Evolutionary conservation across 2,797 vertebrate species (phyloP).

Genomic region (Octomys mimax): DNA sequence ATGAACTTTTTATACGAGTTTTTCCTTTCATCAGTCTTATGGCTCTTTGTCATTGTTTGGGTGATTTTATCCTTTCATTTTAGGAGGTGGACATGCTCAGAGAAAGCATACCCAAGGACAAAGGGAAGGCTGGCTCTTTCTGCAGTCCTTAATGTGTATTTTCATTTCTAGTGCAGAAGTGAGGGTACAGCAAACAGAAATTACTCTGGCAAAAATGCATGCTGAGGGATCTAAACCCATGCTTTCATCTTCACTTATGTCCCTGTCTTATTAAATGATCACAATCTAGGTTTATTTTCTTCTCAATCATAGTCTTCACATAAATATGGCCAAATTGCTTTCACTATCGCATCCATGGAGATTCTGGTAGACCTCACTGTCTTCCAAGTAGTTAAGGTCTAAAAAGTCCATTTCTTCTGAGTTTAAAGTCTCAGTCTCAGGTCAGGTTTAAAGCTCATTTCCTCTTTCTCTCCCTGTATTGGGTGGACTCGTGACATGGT

Average conservation of each 20-base stretch:
- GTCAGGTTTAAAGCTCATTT: not conserved
- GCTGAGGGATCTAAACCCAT: not conserved
- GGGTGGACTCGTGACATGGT: not conserved
- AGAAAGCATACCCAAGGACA: not conserved
- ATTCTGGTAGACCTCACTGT: not conserved
- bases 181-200: not conserved
- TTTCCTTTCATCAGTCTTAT: not conserved
- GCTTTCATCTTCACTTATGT: not conserved
- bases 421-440: not conserved
- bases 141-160: not conserved
- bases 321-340: not conserved
- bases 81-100: not conserved
- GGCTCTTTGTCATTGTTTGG: not conserved
- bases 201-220: not conserved
- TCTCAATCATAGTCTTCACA: not conserved
- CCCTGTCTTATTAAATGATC: not conserved
- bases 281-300: not conserved
- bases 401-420: not conserved
- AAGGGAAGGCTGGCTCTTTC: not conserved
- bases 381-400: not conserved
- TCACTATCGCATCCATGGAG: not conserved
- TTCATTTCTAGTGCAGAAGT: not conserved
- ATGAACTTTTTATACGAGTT: not conserved
- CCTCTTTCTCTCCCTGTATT: not conserved
- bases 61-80: not conserved